Evolutionary conservation across 2,797 vertebrate species (phyloP).

Genomic region (Channa striata): DNA sequence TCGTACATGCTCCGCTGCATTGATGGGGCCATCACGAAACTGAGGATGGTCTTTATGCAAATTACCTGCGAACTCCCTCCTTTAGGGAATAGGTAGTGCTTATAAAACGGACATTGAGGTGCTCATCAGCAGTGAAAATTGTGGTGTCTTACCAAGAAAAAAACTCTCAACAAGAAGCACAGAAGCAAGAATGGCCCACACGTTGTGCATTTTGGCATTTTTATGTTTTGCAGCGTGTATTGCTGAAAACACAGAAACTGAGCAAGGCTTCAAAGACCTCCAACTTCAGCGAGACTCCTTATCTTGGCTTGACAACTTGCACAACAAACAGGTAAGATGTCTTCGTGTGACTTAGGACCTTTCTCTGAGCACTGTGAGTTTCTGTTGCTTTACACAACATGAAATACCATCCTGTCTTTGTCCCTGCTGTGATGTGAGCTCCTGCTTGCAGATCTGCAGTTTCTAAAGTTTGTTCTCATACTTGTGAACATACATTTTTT

Average conservation of each 20-base stretch:
- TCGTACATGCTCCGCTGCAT: conserved; percentile 41
- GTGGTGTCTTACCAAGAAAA: background rate
- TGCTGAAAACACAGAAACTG: conserved; percentile 10
- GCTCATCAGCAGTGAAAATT: background rate
- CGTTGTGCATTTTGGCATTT: conserved; percentile 51
- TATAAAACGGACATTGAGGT: conserved; percentile 52
- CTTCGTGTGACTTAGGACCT: background rate
- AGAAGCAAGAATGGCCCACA: conserved; percentile 39
- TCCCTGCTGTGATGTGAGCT: background rate
- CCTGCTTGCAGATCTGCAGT: background rate
- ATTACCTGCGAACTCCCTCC: conserved; percentile 37
- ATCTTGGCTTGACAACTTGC: conserved; percentile 20
- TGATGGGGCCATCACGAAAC: conserved; percentile 41
- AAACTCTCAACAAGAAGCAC: conserved; percentile 15
- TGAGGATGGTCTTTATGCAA: conserved; percentile 31
- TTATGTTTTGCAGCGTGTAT: conserved; percentile 44
- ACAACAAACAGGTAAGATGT: conserved; percentile 56
- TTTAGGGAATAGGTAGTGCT: conserved; percentile 15
- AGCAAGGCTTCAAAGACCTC: conserved; percentile 11
- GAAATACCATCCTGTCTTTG: background rate
- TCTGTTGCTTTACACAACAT: background rate
- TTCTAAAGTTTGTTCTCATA: background rate
- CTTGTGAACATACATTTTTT: conserved; percentile 12
- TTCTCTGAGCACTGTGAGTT: background rate
- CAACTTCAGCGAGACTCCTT: conserved; percentile 35